Percentiles rank a stretch among this genome's conserved stretches.
Evolutionary conservation across 2,888 invertebrate genomes (phyloP).

Genomic region (Ceratothoa steindachneri): DNA sequence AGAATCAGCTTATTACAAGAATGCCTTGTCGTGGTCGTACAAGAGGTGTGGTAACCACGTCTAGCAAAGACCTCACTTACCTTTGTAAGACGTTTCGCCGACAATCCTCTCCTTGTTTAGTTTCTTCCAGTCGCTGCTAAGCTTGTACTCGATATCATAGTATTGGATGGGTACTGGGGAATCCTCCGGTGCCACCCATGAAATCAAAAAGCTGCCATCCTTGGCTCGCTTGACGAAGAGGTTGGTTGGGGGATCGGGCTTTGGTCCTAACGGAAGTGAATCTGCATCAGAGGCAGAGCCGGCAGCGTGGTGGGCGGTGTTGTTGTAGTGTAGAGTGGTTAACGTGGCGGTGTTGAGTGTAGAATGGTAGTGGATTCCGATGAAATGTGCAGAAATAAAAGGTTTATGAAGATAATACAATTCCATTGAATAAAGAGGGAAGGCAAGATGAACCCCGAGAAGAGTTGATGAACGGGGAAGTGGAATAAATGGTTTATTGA

Average conservation of each 20-base stretch:
- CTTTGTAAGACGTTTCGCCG: slow-evolving; percentile 27
- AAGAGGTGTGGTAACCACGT: no score
- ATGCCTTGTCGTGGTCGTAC: no score
- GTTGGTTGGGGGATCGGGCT: slow-evolving; percentile 85
- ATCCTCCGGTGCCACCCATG: slow-evolving; percentile 41
- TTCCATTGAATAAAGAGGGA: no score
- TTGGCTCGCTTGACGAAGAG: slow-evolving; percentile 83
- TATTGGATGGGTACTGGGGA: slow-evolving; percentile 22
- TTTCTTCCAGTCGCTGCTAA: slow-evolving; percentile 34
- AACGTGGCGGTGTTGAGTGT: not conserved
- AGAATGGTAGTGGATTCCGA: no score
- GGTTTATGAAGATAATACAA: no score
- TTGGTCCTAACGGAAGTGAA: slow-evolving; percentile 66
- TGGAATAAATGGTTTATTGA: no score
- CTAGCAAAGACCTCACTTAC: no score
- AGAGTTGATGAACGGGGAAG: no score
- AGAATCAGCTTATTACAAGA: no score
- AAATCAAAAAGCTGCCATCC: slow-evolving; percentile 57
- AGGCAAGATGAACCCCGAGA: no score
- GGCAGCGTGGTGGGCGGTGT: not conserved
- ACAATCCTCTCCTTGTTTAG: slow-evolving; percentile 34
- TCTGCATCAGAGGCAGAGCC: slow-evolving; percentile 24
- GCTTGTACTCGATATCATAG: slow-evolving; percentile 41
- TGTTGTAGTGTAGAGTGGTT: not conserved
- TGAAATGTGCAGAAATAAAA: no score